Evolutionary conservation across 2,113 vertebrate species (phyloP).

Genomic region (Campylomormyrus numenius): DNA sequence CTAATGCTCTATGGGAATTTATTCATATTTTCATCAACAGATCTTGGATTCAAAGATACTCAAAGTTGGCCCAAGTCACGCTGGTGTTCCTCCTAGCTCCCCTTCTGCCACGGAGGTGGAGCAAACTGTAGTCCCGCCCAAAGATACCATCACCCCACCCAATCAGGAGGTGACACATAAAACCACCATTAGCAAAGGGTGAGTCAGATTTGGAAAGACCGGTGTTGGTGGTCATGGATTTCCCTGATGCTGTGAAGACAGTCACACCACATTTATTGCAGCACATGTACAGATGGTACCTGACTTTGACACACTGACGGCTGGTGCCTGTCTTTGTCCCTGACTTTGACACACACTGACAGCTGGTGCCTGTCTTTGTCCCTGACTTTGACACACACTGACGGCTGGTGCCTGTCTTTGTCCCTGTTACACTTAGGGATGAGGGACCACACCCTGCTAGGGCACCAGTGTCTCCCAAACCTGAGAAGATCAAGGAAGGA

Average conservation of each 20-base stretch:
- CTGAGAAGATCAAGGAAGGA: conserved; percentile 28
- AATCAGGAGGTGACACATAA: neutral
- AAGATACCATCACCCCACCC: neutral
- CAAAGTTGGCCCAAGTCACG: conserved; percentile 34
- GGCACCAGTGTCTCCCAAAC: conserved; percentile 36
- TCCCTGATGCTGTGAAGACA: neutral
- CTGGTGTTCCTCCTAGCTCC: conserved; percentile 61
- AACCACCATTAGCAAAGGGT: neutral
- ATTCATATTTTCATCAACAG: neutral
- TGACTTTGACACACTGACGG: neutral
- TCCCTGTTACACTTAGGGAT: conserved; percentile 32
- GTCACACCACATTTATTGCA: neutral
- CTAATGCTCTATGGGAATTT: neutral
- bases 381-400: conserved; percentile 52
- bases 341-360: conserved; percentile 38
- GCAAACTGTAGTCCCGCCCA: neutral
- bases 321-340: neutral
- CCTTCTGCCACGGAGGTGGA: neutral
- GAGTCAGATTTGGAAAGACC: neutral
- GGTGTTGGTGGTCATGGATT: neutral
- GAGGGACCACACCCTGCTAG: conserved; percentile 42
- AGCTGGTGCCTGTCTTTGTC: neutral
- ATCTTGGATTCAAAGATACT: neutral
- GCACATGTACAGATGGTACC: neutral
- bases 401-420: neutral